A percentile compares a stretch with the other conserved stretches of the same genome.
These are phyloP conservation scores for Uropetala carovei DNA, from an alignment of 2,888 invertebrate genomes.

Conservation along the genomic window DNA sequence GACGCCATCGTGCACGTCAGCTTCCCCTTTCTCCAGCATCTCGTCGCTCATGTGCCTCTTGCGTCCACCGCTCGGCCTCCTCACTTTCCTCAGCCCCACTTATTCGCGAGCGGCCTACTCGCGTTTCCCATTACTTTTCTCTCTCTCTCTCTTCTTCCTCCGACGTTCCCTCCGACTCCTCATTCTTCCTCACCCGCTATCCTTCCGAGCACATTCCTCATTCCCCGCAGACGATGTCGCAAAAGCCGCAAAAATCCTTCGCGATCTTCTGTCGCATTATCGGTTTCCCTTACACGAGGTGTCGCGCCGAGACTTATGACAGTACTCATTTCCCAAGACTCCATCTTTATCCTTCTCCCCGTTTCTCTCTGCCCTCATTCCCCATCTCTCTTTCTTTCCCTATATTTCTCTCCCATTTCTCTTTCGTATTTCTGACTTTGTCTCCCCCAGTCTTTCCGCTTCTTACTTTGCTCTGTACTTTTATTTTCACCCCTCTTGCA, in stretches of 20 bases:
- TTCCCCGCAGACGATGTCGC: not conserved
- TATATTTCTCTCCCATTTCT: not conserved
- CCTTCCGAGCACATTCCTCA: not conserved
- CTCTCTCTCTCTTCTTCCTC: too few species aligned
- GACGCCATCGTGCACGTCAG: not conserved
- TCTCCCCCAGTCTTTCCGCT: not conserved
- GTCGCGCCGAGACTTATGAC: conserved; percentile 17
- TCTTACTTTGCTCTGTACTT: not conserved
- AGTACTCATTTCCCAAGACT: conserved; percentile 7
- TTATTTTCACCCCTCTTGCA: not conserved
- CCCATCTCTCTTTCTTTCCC: not conserved
- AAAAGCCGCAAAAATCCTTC: conserved; percentile 20
- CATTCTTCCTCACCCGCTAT: not conserved
- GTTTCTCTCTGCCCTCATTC: not conserved
- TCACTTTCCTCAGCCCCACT: not conserved
- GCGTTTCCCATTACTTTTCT: too few species aligned
- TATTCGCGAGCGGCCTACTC: not conserved
- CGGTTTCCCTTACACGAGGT: not conserved
- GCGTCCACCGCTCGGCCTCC: not conserved
- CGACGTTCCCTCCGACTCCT: too few species aligned
- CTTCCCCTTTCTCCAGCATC: not conserved
- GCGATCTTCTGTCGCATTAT: not conserved
- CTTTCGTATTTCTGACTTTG: not conserved
- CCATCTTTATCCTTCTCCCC: not conserved
- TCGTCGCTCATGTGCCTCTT: not conserved